Evolutionary conservation across 2,113 vertebrate genomes (phyloP).

Genomic region (Laterallus jamaicensis): DNA sequence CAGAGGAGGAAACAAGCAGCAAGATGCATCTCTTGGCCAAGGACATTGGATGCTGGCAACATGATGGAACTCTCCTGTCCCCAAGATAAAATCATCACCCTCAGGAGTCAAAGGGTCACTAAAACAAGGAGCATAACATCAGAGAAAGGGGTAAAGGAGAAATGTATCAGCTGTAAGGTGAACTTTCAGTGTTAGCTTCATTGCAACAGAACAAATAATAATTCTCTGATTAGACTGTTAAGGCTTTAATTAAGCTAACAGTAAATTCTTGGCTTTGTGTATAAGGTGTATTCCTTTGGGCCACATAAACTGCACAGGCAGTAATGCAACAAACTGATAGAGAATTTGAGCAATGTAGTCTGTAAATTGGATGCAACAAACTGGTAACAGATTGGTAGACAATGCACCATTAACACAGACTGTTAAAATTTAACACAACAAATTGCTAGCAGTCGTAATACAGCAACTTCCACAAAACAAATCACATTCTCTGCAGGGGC

Average conservation of each 20-base stretch:
- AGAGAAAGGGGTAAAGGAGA: background rate
- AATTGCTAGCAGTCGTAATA: background rate
- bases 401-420: background rate
- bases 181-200: background rate
- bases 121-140: background rate
- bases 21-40: background rate
- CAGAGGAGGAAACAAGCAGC: background rate
- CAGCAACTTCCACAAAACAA: background rate
- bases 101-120: background rate
- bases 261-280: background rate
- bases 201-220: background rate
- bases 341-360: background rate
- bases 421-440: background rate
- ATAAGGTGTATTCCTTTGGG: background rate
- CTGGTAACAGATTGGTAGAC: background rate
- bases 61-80: background rate
- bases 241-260: background rate
- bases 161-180: background rate
- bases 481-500: background rate
- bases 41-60: background rate
- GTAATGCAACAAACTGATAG: background rate
- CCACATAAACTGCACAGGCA: background rate
- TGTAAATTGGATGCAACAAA: background rate
- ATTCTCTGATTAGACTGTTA: background rate
- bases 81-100: background rate